Conservation (phyloP, 2,888 invertebrate species). For the Sarcophaga rosellei region DNA sequence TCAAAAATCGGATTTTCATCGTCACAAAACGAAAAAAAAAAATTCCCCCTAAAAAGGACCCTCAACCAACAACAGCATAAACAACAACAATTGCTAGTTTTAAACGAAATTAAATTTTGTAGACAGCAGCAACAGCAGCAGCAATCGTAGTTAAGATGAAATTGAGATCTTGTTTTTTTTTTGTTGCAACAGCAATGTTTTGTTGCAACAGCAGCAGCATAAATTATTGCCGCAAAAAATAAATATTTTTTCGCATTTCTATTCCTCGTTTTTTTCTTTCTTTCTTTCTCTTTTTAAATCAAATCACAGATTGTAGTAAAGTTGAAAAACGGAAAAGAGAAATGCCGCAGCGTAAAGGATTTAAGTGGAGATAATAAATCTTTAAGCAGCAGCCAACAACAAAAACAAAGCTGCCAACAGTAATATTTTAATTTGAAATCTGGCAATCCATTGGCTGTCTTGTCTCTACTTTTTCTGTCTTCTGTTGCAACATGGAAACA, state of each 20-base stretch:
- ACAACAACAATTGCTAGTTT: conserved; percentile 6
- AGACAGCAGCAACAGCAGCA: neutral
- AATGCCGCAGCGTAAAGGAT: neutral
- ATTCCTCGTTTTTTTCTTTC: neutral
- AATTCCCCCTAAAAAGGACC: neutral
- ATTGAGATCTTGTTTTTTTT: conserved; percentile 43
- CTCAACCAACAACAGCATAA: neutral
- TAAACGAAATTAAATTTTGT: conserved; percentile 44
- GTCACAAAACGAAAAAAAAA: neutral
- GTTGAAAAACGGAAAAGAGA: neutral
- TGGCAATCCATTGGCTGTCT: neutral
- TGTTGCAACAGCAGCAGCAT: conserved; percentile 30
- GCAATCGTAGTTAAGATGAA: conserved; percentile 16
- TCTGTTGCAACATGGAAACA: too few relatives aligned
- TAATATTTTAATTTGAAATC: neutral
- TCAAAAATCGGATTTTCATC: conserved; percentile 33
- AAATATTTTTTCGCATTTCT: too few relatives aligned
- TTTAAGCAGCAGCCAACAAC: neutral
- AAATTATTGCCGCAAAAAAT: conserved; percentile 22
- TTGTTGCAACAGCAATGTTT: conserved; percentile 4
- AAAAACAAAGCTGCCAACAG: neutral
- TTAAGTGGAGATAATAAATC: neutral
- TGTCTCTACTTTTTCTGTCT: neutral
- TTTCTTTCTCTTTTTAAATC: neutral
- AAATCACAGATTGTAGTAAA: neutral